A percentile compares a stretch with the other conserved stretches of the same genome.
Evolutionary conservation across 2,797 vertebrate species (phyloP).

Genomic region (Sebastolobus alascanus): DNA sequence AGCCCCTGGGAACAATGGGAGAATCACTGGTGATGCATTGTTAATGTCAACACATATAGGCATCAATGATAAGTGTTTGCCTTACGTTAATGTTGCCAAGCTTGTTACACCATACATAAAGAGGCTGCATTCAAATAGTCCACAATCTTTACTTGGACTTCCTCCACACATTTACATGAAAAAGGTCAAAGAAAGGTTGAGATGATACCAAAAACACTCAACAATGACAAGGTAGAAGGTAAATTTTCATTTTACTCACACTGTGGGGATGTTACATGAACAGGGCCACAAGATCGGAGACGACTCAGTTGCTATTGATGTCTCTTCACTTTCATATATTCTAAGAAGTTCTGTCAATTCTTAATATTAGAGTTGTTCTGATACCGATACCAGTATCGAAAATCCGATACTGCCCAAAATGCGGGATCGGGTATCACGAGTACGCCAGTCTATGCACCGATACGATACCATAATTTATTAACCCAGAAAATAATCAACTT

Average conservation of each 20-base stretch:
- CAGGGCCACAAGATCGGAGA: background rate
- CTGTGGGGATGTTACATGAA: background rate
- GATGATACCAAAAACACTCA: background rate
- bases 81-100: background rate
- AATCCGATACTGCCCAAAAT: too few species aligned
- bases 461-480: too few species aligned
- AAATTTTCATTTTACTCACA: background rate
- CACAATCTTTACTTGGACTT: background rate
- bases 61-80: background rate
- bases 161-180: background rate
- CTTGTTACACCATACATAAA: background rate
- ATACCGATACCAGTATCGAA: too few species aligned
- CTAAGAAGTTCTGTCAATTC: background rate
- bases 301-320: background rate
- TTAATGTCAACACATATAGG: slow-evolving; percentile 2
- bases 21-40: slow-evolving; percentile 16
- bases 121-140: background rate
- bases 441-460: too few species aligned
- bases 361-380: background rate
- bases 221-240: background rate
- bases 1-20: background rate
- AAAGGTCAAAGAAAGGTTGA: background rate
- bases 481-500: too few species aligned
- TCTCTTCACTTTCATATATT: background rate
- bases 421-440: too few species aligned